Evolutionary conservation across 2,888 invertebrate species (phyloP), one percentile per base, ranked within the genome.

Genomic region (Heliconius aoede): DNA sequence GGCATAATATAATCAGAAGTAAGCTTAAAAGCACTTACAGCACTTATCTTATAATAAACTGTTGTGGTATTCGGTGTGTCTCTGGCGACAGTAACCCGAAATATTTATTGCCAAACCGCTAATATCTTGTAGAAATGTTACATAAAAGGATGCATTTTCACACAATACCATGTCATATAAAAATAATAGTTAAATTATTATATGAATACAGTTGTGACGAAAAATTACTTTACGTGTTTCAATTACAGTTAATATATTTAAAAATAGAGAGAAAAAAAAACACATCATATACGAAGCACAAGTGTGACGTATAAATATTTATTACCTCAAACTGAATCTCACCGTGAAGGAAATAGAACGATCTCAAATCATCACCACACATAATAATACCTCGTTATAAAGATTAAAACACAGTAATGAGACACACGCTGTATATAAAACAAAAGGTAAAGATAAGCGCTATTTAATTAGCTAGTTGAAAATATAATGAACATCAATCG

Each of bases 61-160:
- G 32, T 73, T 55, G 74, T 73, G 72, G 78, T 80, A 80, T 78
- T 78, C 69, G 75, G 76, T 71, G 72, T n/a, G n/a, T 74, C 64
- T 36, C 69, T 64, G 76, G 77, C 76, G 77, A 80, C 73, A 75
- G 78, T 80, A 78, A 72, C 76, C 61, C 62, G 73, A 77, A 77
- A 77, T 76, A 78, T 80, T 80, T 80, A 80, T 76, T 73, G 61
- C 78, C 69, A 51, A 77, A 80, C 78, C 76, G 78, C 76, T 46
- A n/a, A 26, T 71, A 46, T 40, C 3, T 67, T 67, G 67, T 62
- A 24, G 65, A 77, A 77, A 15, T 73, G 32, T 73, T n/a, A 73
- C 26, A 67, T 74, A 61, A 69, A 73, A 65, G 21, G 36, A n/a
- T 58, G n/a, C 32, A 18, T 55, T 32, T 32, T 30, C 11, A 32